Percentiles rank a stretch among this genome's conserved stretches.
Evolutionary conservation across 2,113 vertebrate species (phyloP).

Genomic region (Galeopterus variegatus): DNA sequence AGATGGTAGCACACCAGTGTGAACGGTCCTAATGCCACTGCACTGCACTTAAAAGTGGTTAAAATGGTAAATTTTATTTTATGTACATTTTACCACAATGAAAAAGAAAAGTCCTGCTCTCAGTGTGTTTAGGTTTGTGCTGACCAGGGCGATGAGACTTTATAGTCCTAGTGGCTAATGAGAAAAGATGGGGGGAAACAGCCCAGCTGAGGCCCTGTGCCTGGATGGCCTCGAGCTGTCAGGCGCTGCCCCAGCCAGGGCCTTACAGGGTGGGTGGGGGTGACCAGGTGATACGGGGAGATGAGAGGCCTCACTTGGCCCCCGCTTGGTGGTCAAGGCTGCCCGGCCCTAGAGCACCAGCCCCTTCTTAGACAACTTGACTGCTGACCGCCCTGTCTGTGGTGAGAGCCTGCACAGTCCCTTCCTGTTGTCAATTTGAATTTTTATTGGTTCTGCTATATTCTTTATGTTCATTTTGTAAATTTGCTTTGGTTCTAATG

Average conservation of each 20-base stretch:
- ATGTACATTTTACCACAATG: neutral
- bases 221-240: fast-evolving
- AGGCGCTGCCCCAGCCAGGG: neutral
- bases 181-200: neutral
- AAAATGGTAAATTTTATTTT: neutral
- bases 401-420: neutral
- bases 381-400: neutral
- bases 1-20: fast-evolving
- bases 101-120: neutral
- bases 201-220: too few relatives aligned
- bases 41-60: neutral
- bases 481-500: neutral
- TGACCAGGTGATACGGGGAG: neutral
- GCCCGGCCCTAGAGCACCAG: neutral
- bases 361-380: neutral
- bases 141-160: neutral
- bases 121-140: fast-evolving
- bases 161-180: neutral
- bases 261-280: too few relatives aligned
- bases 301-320: fast-evolving
- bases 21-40: neutral
- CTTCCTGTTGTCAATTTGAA: neutral
- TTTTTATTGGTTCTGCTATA: neutral
- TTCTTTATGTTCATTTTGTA: neutral
- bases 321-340: too few relatives aligned